Conservation (phyloP, 2,113 vertebrate species). For the Alosa alosa region DNA sequence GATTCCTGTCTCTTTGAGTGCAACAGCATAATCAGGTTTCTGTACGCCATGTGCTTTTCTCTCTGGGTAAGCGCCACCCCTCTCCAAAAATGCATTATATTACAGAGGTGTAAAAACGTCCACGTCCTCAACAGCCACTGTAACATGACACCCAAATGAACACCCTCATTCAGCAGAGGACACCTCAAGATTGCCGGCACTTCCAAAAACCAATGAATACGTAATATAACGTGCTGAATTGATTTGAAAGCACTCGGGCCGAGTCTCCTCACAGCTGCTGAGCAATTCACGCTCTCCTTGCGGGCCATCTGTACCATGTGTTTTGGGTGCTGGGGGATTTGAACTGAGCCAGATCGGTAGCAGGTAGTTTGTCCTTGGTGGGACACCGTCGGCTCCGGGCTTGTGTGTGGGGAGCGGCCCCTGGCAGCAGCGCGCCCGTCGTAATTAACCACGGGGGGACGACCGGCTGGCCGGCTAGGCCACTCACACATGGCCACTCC, state of each 20-base stretch:
- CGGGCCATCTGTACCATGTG: neutral
- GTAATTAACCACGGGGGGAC: slow-evolving; percentile 56
- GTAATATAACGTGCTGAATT: slow-evolving; percentile 15
- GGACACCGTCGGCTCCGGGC: neutral
- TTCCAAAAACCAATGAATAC: slow-evolving; percentile 9
- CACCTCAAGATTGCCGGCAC: slow-evolving; percentile 4
- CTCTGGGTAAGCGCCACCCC: neutral
- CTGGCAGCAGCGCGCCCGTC: slow-evolving; percentile 33
- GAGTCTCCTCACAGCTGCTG: neutral
- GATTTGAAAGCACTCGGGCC: neutral
- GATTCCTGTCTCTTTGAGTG: neutral
- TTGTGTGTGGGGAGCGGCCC: slow-evolving; percentile 18
- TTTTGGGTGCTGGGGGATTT: neutral
- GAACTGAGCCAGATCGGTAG: slow-evolving; percentile 10
- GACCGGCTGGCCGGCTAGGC: neutral
- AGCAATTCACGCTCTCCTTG: neutral
- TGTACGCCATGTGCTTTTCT: neutral
- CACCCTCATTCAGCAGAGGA: neutral
- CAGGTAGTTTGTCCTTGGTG: slow-evolving; percentile 25
- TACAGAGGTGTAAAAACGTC: neutral
- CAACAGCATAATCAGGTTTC: neutral
- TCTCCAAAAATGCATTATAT: neutral
- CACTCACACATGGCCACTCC: slow-evolving; percentile 1
- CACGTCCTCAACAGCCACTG: neutral
- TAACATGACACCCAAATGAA: neutral